A percentile compares a stretch with the other conserved stretches of the same genome.
These are phyloP conservation scores for Agrochola macilenta DNA, from an alignment of 2,888 invertebrate genomes.

Conservation along the genomic window DNA sequence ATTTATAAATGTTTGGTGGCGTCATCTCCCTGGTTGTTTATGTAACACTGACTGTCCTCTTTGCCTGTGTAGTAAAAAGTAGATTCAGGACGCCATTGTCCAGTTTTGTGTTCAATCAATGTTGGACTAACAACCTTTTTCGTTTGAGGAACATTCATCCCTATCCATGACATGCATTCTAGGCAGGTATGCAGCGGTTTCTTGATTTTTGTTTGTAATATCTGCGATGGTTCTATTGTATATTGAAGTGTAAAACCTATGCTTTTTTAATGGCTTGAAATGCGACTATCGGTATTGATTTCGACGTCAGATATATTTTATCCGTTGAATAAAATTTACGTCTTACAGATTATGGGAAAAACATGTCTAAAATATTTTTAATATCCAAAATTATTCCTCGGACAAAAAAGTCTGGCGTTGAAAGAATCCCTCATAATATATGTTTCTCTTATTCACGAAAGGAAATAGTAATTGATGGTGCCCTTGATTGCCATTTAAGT, in stretches of 20 bases:
- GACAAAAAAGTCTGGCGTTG: background rate
- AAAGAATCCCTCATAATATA: background rate
- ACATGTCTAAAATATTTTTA: background rate
- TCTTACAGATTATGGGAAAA: background rate
- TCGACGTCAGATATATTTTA: background rate
- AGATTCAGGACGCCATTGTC: conserved; percentile 4
- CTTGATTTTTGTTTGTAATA: background rate
- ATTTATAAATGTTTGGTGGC: conserved; percentile 55
- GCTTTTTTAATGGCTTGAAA: conserved; percentile 16
- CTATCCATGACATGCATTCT: background rate
- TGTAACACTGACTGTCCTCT: conserved; percentile 45
- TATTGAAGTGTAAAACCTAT: background rate
- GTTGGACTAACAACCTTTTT: background rate
- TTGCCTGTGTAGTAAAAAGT: conserved; percentile 31
- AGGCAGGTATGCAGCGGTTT: background rate
- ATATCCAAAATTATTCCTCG: background rate
- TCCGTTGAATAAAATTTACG: background rate
- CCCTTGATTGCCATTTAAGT: conserved; percentile 4
- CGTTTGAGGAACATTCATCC: background rate
- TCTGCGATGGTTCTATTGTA: conserved; percentile 18
- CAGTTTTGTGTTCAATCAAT: conserved; percentile 4
- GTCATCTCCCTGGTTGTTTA: conserved; percentile 46
- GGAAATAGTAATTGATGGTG: background rate
- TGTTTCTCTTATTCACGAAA: background rate
- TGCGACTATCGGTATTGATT: conserved; percentile 11